phyloP scores from a whole-genome alignment of 2,797 vertebrate genomes.

The Lepilemur ruficaudatus region DNA sequence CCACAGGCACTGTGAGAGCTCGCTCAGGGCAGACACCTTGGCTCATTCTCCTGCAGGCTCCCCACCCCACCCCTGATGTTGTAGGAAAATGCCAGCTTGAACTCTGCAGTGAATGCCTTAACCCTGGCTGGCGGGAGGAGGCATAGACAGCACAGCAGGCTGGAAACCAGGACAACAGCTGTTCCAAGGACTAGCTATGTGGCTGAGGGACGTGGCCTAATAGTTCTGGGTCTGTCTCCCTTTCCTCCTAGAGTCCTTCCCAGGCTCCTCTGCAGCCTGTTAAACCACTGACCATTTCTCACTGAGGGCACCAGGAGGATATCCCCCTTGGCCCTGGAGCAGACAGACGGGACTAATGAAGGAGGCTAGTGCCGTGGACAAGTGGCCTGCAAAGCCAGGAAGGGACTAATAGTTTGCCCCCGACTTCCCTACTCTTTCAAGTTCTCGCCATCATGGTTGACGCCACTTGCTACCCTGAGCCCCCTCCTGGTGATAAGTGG shows the following conservation, averaged over 20 bases:
- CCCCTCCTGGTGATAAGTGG: conserved; percentile 31
- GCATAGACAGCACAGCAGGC: background rate
- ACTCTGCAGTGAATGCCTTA: background rate
- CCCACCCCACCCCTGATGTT: background rate
- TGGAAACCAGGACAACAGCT: background rate
- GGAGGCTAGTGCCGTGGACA: background rate
- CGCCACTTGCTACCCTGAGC: background rate
- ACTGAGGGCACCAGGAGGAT: background rate
- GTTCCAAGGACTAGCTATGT: background rate
- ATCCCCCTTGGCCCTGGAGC: background rate
- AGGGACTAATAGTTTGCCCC: background rate
- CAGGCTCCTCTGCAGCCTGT: background rate
- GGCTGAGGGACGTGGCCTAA: background rate
- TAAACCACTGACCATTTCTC: background rate
- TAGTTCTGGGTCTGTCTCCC: background rate
- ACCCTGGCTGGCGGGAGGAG: background rate
- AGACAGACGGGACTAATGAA: background rate
- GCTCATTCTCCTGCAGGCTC: background rate
- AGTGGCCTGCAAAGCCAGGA: background rate
- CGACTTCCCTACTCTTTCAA: background rate
- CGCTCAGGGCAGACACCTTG: background rate
- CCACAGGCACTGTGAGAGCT: background rate
- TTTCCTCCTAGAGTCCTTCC: background rate
- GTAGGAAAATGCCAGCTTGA: background rate
- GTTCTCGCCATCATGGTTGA: background rate